These are phyloP conservation scores for Hemithea aestivaria DNA, from an alignment of 2,888 invertebrate genomes.

Conservation along the genomic window DNA sequence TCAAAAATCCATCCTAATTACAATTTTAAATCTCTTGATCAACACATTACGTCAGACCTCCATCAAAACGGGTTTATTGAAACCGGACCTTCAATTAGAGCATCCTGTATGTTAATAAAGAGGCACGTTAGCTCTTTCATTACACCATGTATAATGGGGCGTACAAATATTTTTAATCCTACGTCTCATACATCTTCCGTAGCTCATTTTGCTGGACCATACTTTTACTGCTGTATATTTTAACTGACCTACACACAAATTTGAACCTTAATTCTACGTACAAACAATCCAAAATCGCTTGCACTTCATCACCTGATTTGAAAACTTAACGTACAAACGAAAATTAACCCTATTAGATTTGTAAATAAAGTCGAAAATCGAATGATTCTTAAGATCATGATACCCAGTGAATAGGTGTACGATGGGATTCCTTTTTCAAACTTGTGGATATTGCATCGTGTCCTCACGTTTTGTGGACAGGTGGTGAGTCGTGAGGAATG, in stretches of 20 bases:
- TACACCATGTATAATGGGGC: conserved; percentile 76
- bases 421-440: conserved; percentile 59
- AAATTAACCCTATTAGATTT: conserved; percentile 2
- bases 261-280: conserved; percentile 27
- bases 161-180: conserved; percentile 79
- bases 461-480: conserved; percentile 48
- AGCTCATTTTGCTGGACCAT: conserved; percentile 72
- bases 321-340: neutral
- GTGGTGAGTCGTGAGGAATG: conserved; percentile 30
- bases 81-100: conserved; percentile 65
- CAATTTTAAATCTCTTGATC: conserved; percentile 54
- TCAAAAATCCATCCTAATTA: conserved; percentile 41
- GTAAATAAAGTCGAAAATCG: conserved; percentile 22
- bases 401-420: conserved; percentile 47
- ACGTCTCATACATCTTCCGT: conserved; percentile 74
- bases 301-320: conserved; percentile 24
- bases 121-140: conserved; percentile 71
- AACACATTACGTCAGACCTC: conserved; percentile 45
- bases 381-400: conserved; percentile 29
- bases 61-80: conserved; percentile 63
- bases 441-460: conserved; percentile 58
- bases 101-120: conserved; percentile 72
- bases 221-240: conserved; percentile 44
- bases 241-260: conserved; percentile 22
- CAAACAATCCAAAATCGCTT: conserved; percentile 5